A percentile compares a stretch with the other conserved stretches of the same genome.
phyloP scores from a whole-genome alignment of 2,797 vertebrate genomes.

The Lepus oiostolus region DNA sequence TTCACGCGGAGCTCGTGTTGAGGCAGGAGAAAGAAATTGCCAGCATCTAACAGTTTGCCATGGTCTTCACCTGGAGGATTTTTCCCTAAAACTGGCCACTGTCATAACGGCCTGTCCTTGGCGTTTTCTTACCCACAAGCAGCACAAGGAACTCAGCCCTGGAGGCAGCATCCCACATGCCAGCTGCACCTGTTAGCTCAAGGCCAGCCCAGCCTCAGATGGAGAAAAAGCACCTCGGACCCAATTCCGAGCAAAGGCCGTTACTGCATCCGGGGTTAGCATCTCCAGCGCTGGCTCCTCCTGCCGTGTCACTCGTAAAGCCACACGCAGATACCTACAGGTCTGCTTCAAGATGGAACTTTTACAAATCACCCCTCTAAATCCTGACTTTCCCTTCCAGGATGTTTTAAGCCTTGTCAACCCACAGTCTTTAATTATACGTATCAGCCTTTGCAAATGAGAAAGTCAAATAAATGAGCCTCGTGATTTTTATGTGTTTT shows the following conservation, averaged over 20 bases:
- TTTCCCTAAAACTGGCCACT: neutral
- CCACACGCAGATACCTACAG: too few species aligned
- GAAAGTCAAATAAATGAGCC: slow-evolving; percentile 20
- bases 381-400: neutral
- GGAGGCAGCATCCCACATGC: too few species aligned
- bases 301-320: too few species aligned
- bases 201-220: too few species aligned
- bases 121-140: neutral
- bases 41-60: neutral
- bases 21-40: slow-evolving; percentile 50
- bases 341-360: too few species aligned
- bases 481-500: slow-evolving; percentile 9
- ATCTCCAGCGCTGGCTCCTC: too few species aligned
- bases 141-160: too few species aligned
- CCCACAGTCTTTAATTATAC: slow-evolving; percentile 28
- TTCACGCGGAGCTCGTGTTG: neutral
- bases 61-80: neutral
- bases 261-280: too few species aligned
- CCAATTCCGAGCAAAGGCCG: too few species aligned
- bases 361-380: neutral
- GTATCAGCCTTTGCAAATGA: slow-evolving; percentile 30
- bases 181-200: too few species aligned
- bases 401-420: slow-evolving; percentile 2
- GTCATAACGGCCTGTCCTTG: neutral
- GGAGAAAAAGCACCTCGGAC: too few species aligned